phyloP scores from a whole-genome alignment of 1,140 invertebrate genomes.

The Dufourea novaeangliae region DNA sequence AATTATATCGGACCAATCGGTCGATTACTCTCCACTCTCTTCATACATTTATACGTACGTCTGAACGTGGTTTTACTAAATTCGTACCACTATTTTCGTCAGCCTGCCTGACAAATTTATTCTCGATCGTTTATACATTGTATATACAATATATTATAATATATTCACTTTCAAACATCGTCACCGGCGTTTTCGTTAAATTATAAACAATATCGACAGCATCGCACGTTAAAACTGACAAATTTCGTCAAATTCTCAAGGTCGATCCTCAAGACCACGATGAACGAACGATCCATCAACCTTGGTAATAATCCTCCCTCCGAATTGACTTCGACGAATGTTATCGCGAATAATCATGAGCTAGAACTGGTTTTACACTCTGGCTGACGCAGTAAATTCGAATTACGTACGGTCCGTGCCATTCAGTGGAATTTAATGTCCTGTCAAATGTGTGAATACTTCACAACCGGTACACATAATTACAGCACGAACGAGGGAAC shows the following conservation, averaged over 20 bases:
- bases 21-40: neutral
- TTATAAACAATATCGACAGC: too few species aligned
- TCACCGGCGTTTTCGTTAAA: too few species aligned
- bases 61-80: conserved; percentile 4
- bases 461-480: neutral
- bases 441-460: conserved; percentile 17
- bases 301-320: neutral
- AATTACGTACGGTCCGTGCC: neutral
- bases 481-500: neutral
- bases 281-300: neutral
- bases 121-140: neutral
- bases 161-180: too few species aligned
- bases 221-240: too few species aligned
- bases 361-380: conserved; percentile 4
- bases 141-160: neutral
- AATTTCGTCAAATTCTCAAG: too few species aligned
- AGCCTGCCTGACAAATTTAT: neutral
- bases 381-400: neutral
- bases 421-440: conserved; percentile 37
- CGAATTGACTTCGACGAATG: conserved; percentile 19
- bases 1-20: conserved; percentile 10
- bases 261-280: too few species aligned
- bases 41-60: neutral
- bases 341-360: conserved; percentile 30
- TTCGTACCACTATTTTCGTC: conserved; percentile 1